These are phyloP conservation scores for Montipora sp. DNA, from an alignment of 64 coral and sea anemone species.

Conservation along the genomic window DNA sequence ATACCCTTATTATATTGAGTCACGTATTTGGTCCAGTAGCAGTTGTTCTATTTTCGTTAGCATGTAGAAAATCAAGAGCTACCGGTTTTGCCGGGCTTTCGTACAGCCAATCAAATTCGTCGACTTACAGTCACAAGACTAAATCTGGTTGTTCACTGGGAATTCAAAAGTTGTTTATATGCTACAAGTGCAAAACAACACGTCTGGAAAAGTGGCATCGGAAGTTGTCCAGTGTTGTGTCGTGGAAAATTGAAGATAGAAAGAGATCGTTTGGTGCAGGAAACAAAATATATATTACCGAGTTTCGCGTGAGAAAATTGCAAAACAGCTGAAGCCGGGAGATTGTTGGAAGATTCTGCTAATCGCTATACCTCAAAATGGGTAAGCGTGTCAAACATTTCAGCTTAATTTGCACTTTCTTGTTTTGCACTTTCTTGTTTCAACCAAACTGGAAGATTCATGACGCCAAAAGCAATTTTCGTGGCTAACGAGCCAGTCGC, in stretches of 20 bases:
- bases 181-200: background rate
- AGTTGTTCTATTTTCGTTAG: background rate
- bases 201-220: background rate
- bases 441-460: background rate
- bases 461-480: background rate
- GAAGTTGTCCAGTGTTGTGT: background rate
- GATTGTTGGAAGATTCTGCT: background rate
- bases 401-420: background rate
- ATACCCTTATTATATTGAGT: background rate
- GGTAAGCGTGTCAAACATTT: slow-evolving; percentile 9
- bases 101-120: slow-evolving; percentile 20
- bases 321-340: background rate
- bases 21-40: background rate
- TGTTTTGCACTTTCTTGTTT: background rate
- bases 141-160: slow-evolving; percentile 22
- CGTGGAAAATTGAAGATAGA: background rate
- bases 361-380: background rate
- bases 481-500: background rate
- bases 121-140: background rate
- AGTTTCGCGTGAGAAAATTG: background rate
- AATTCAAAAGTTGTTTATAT: slow-evolving; percentile 37
- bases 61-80: slow-evolving; percentile 3
- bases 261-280: background rate
- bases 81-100: slow-evolving; percentile 31
- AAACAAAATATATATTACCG: background rate